Percentiles rank a stretch among this genome's conserved stretches.
These are phyloP conservation scores for Graptemys geographica DNA, from an alignment of 2,797 vertebrate species.

Conservation along the genomic window DNA sequence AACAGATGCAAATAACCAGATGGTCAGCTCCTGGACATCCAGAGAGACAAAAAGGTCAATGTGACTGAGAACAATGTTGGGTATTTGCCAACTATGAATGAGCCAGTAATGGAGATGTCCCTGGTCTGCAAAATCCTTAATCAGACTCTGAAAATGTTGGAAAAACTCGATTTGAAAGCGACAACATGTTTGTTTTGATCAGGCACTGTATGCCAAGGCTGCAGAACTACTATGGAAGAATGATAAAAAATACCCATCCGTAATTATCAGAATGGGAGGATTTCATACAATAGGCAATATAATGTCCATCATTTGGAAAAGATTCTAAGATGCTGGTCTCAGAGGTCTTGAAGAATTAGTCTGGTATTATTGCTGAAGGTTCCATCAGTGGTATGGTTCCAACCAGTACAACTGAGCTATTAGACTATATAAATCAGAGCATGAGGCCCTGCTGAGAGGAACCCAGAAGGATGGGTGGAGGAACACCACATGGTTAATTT, in stretches of 20 bases:
- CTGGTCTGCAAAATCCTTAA: not conserved
- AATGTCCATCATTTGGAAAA: not conserved
- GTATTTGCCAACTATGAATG: not conserved
- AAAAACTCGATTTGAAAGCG: not conserved
- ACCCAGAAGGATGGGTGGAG: no score
- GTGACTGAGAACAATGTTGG: not conserved
- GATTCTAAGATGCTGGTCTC: not conserved
- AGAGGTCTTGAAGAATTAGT: not conserved
- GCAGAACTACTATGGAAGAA: not conserved
- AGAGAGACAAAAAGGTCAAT: not conserved
- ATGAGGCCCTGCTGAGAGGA: not conserved
- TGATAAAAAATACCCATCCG: not conserved
- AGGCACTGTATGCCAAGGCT: no score
- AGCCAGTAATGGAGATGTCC: not conserved
- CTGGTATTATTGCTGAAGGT: not conserved
- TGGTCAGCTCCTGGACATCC: not conserved
- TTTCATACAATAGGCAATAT: not conserved
- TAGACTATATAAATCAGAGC: not conserved
- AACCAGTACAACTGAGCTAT: not conserved
- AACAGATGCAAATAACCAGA: not conserved
- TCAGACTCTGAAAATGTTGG: not conserved
- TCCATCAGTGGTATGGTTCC: not conserved
- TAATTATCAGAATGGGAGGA: not conserved
- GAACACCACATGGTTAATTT: not conserved
- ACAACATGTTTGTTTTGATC: no score